Conservation (phyloP, 2,888 invertebrate genomes). For the Eilema griseolum region DNA sequence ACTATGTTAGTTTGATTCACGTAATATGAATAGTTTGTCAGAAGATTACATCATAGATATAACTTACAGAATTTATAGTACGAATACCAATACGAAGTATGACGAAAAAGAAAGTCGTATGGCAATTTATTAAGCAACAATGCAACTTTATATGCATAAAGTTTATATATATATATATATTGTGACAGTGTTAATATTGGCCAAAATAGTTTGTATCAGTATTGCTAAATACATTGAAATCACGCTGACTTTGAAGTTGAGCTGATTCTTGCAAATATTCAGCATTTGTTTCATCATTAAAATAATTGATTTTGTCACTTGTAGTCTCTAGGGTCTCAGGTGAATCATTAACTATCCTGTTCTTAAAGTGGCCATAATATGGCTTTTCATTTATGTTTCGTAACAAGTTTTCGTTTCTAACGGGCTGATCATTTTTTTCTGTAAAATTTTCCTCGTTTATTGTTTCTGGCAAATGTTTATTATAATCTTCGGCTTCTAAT, state of each 20-base stretch:
- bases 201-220: background rate
- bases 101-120: background rate
- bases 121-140: background rate
- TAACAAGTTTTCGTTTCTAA: background rate
- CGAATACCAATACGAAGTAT: background rate
- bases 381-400: background rate
- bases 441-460: background rate
- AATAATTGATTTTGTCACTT: background rate
- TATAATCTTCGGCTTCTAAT: background rate
- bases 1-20: too few relatives aligned
- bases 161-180: too few relatives aligned
- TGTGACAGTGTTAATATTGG: background rate
- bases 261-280: background rate
- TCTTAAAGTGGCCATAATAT: background rate
- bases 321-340: background rate
- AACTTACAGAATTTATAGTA: background rate
- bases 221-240: background rate
- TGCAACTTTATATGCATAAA: background rate
- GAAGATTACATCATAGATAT: background rate
- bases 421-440: background rate
- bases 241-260: background rate
- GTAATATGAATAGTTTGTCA: background rate
- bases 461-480: background rate
- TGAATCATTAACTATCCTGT: too few relatives aligned
- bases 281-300: background rate